Evolutionary conservation across 2,113 vertebrate genomes (phyloP), one percentile per base, ranked within the genome.

Genomic region (Drymodes brunneopygia): DNA sequence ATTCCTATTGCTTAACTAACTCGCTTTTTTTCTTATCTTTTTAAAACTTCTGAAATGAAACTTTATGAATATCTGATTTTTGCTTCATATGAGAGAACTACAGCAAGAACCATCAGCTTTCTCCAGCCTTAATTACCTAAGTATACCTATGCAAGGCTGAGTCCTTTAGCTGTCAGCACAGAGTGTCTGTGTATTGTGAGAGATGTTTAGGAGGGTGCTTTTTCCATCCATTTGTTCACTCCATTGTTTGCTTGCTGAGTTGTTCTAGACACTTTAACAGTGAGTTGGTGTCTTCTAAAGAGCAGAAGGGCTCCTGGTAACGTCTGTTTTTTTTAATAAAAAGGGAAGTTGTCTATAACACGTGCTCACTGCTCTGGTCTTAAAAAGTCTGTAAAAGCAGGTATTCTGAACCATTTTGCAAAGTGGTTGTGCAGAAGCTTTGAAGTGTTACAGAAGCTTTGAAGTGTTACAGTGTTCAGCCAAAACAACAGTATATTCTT

Each of bases 401-500:
- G 31, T 65, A 81, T 61, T 54, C 72, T 64, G 51, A 91, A 81
- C 47, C 47, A 69, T 44, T 86, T 92, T 84, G 57, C 81, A 62
- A 89, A 95, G 51, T 45, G 57, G 48, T 88, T 64, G 11, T 84
- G 44, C 19, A 73, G 54, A 83, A 86, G 4, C 67, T 92, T 70
- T 88, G 64, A 91, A 91, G 47, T 74, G 65, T 36, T 57, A 27
- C 22, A 72, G 67, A 64, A 73, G 28, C 45, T 94, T 94, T 87
- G 70, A 94, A 80, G 51, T 78, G 73, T 78, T 84, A 74, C 21
- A 72, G 53, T 36, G 42, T 72, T 95, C 56, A 81, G 72, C 64
- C 83, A 89, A 88, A 94, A 88, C 72, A 92, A 62, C 83, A 84
- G 51, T 16, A 48, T 58, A 74, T 81, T 95, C 42, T 90, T 69